Evolutionary conservation across 1,140 invertebrate genomes (phyloP), one percentile per base, ranked within the genome.

Genomic region (Brachionus koreanus): DNA sequence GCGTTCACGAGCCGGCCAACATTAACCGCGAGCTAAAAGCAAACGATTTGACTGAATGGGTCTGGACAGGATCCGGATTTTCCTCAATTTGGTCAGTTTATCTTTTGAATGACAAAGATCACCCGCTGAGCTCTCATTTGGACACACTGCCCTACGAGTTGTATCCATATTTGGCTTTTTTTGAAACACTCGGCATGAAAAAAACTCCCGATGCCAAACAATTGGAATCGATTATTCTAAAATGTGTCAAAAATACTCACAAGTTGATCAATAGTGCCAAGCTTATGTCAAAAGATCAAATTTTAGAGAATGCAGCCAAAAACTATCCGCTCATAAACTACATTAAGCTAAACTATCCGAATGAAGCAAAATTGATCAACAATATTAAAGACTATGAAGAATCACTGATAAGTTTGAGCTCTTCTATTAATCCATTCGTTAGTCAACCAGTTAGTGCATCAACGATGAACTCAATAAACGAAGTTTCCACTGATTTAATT

Each of bases 381-480:
- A 42, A 61, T 13, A 69, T 82, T 10, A 82, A 69, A 42, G 79
- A 82, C 39, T 79, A 79, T 37, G 76, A 79, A 79, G 76, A 79
- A 25, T 57, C 76, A 12, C 33, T 79, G 10, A 61, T 79, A 1
- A 79, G 33, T 49, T 79, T 79, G 29, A 77, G 74, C 65, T 69
- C 65, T 7, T 69, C 65, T 10, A 13, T 69, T 2, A 69, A 69
- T 77, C 74, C 74, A n/a, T 77, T 77, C 12, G 74, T 52, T 7
- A 75, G 72, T 12, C 49, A 57, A 16, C 49, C 49, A 19, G n/a
- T 19, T 5, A 19, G 5, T 19, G 5, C 5, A 0, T 5, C 19
- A 9, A 19, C 12, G 3, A 16, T 57, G 19, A 57, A 57, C 49
- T 2, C 49, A 16, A 25, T 57, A 19, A 46, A 43, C 39, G 37